These are phyloP conservation scores for Poeciliopsis gracilis DNA, from an alignment of 2,797 vertebrate genomes.

Conservation along the genomic window DNA sequence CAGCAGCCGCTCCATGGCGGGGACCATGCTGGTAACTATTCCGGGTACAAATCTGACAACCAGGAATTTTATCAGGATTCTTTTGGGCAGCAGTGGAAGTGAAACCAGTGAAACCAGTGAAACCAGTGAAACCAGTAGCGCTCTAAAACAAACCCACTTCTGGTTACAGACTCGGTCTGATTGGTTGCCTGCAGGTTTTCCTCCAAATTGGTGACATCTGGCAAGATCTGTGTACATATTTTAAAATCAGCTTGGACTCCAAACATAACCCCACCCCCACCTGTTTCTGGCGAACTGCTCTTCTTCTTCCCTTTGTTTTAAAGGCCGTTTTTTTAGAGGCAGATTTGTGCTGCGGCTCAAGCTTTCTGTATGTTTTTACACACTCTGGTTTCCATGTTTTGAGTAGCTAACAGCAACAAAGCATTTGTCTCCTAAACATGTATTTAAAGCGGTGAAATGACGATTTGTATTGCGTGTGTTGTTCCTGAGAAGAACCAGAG, in stretches of 20 bases:
- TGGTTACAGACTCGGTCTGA: slow-evolving; percentile 5
- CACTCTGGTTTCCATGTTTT: slow-evolving; percentile 91
- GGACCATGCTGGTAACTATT: slow-evolving; percentile 98
- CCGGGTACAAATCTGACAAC: slow-evolving; percentile 98
- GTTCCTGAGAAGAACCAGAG: slow-evolving; percentile 80
- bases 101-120: slow-evolving; percentile 85
- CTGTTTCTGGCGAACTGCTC: slow-evolving; percentile 95
- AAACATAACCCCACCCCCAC: slow-evolving; percentile 90
- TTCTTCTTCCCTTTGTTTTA: slow-evolving; percentile 75
- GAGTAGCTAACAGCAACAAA: slow-evolving; percentile 86
- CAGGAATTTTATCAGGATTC: slow-evolving; percentile 99
- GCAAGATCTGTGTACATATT: slow-evolving; percentile 97
- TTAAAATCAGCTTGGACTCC: slow-evolving; percentile 95
- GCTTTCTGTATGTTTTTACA: slow-evolving; percentile 91
- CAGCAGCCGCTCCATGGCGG: slow-evolving; percentile 99
- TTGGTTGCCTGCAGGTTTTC: slow-evolving; percentile 80
- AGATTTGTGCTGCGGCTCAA: slow-evolving; percentile 90
- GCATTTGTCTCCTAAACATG: slow-evolving; percentile 87
- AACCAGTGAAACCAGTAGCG: slow-evolving; percentile 81
- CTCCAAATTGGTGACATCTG: slow-evolving; percentile 92
- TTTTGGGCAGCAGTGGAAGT: slow-evolving; percentile 99
- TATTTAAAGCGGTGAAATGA: slow-evolving; percentile 87
- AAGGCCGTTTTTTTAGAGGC: slow-evolving; percentile 81
- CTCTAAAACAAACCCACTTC: slow-evolving; percentile 57
- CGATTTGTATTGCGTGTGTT: slow-evolving; percentile 94